These are phyloP conservation scores for Dryobotodes eremita DNA, from an alignment of 2,888 invertebrate genomes.

Conservation along the genomic window DNA sequence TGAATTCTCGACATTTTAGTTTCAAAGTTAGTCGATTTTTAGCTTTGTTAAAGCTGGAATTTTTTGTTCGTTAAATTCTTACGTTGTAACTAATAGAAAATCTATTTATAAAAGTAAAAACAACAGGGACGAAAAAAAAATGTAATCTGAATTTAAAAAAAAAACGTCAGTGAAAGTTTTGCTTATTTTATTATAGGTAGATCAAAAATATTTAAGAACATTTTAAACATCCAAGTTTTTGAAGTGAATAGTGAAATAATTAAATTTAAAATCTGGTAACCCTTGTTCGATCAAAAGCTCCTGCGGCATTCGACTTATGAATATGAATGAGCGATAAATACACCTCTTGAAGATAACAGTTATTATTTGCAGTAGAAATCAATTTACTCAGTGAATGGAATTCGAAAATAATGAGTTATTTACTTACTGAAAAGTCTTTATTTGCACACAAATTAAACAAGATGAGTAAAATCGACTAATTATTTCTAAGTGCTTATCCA, in stretches of 20 bases:
- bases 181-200: too few species aligned
- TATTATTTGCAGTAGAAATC: slow-evolving; percentile 76
- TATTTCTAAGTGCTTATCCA: neutral
- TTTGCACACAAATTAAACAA: neutral
- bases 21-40: slow-evolving; percentile 31
- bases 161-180: neutral
- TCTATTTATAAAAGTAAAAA: neutral
- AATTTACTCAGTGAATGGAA: slow-evolving; percentile 36
- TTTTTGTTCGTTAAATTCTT: neutral
- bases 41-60: slow-evolving; percentile 4
- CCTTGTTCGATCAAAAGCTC: slow-evolving; percentile 66
- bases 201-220: neutral
- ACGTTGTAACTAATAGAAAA: neutral
- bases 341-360: slow-evolving; percentile 81
- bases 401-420: slow-evolving; percentile 36
- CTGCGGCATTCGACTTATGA: slow-evolving; percentile 78
- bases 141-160: neutral
- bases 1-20: slow-evolving; percentile 39
- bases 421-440: neutral
- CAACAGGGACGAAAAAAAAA: neutral
- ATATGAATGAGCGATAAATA: slow-evolving; percentile 86
- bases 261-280: slow-evolving; percentile 61
- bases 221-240: neutral
- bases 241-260: slow-evolving; percentile 32
- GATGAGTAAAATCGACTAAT: neutral